Evolutionary conservation across 1,140 invertebrate genomes (phyloP).

Genomic region (Sinonovacula constricta): DNA sequence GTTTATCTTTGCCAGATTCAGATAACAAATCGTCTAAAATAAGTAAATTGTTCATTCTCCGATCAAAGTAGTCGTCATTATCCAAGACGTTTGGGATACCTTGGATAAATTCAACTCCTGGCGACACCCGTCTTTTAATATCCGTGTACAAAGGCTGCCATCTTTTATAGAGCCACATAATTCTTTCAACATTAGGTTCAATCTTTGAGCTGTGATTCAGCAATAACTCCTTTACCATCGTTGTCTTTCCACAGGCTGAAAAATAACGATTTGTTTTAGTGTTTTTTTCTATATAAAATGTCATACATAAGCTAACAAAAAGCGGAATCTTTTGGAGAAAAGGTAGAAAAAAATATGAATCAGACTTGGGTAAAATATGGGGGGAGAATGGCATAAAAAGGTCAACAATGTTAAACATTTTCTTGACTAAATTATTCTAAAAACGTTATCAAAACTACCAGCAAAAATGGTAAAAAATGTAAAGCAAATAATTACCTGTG

Average conservation of each 20-base stretch:
- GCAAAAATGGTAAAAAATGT: not conserved
- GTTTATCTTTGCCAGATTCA: conserved; percentile 12
- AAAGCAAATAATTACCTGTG: no score
- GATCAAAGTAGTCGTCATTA: conserved; percentile 7
- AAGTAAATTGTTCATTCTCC: conserved; percentile 13
- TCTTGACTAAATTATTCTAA: not conserved
- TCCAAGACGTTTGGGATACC: conserved; percentile 32
- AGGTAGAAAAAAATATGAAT: not conserved
- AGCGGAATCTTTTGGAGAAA: not conserved
- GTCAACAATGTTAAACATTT: not conserved
- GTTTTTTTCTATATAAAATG: not conserved
- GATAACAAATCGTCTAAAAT: conserved; percentile 15
- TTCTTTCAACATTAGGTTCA: conserved; percentile 1
- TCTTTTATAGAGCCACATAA: conserved; percentile 30
- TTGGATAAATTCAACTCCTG: conserved; percentile 20
- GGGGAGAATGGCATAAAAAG: not conserved
- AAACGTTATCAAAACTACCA: not conserved
- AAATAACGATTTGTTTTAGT: not conserved
- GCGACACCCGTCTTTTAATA: conserved; percentile 6
- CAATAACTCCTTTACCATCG: not conserved
- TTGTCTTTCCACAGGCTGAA: conserved; percentile 29
- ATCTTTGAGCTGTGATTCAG: not conserved
- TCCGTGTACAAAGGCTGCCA: conserved; percentile 29
- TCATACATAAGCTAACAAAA: not conserved
- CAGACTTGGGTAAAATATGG: not conserved